A percentile compares a stretch with the other conserved stretches of the same genome.
These are phyloP conservation scores for Caenorhabditis sp. DNA, from an alignment of 2,888 invertebrate species.

Conservation along the genomic window DNA sequence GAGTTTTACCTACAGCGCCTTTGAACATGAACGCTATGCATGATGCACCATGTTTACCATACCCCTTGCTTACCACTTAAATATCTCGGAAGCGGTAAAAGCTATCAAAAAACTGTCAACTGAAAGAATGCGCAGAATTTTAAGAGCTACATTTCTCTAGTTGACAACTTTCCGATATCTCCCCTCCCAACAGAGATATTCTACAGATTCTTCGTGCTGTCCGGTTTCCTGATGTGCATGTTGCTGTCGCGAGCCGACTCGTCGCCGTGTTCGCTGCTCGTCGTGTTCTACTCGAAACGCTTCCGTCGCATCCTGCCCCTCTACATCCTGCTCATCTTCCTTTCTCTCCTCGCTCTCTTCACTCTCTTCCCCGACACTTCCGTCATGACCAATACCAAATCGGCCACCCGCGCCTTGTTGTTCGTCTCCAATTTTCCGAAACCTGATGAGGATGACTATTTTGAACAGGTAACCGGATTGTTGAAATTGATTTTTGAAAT, in stretches of 20 bases:
- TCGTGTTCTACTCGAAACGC: constrained; percentile 32
- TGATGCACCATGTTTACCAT: too few species aligned
- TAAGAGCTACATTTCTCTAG: too few species aligned
- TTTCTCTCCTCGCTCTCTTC: constrained; percentile 16
- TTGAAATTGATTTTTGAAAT: too few species aligned
- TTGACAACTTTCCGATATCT: neutral
- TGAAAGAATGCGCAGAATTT: too few species aligned
- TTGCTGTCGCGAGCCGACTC: constrained; percentile 12
- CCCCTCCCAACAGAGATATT: neutral
- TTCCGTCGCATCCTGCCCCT: constrained; percentile 53
- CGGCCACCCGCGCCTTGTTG: constrained; percentile 40
- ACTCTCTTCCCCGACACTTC: constrained; percentile 20
- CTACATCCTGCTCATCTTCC: constrained; percentile 29
- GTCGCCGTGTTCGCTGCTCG: constrained; percentile 4
- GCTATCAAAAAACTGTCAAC: too few species aligned
- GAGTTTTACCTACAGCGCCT: too few species aligned
- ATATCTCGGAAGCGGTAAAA: too few species aligned
- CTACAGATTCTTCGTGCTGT: constrained; percentile 39
- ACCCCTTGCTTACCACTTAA: too few species aligned
- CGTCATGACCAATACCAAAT: constrained; percentile 5
- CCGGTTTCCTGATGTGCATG: constrained; percentile 50
- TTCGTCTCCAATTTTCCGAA: constrained; percentile 45
- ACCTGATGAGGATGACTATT: constrained; percentile 32
- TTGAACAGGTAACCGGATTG: constrained; percentile 28
- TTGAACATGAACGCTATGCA: too few species aligned